Conservation (phyloP, 2,888 invertebrate genomes). For the Agelastica alni region DNA sequence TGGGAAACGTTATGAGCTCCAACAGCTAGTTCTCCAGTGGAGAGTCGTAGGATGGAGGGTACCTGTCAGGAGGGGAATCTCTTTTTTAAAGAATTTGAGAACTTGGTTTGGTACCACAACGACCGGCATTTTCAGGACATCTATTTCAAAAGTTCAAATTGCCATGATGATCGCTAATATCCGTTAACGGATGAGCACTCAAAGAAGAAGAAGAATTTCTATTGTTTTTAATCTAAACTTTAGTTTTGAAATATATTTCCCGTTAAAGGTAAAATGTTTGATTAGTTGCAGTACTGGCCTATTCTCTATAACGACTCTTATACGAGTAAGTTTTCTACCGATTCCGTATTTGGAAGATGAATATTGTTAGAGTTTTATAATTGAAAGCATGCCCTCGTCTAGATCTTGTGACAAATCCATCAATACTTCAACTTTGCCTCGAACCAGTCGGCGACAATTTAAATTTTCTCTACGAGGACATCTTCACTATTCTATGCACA, state of each 20-base stretch:
- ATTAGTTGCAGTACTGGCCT: not conserved
- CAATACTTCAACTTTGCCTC: constrained; percentile 30
- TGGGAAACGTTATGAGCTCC: too few species aligned
- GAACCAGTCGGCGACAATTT: constrained; percentile 13
- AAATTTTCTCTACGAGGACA: constrained; percentile 18
- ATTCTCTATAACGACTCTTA: not conserved
- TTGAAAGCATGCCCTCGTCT: constrained; percentile 35
- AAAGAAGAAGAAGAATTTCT: too few species aligned
- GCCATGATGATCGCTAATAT: too few species aligned
- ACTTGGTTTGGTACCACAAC: too few species aligned
- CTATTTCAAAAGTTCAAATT: too few species aligned
- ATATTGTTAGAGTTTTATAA: constrained; percentile 34
- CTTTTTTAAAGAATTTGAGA: too few species aligned
- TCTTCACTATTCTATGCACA: constrained; percentile 7
- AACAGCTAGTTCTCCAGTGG: too few species aligned
- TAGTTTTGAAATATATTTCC: not conserved
- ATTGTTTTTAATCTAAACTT: too few species aligned
- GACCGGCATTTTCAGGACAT: too few species aligned
- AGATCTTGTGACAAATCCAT: constrained; percentile 31
- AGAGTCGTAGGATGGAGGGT: too few species aligned
- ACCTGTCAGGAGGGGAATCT: too few species aligned
- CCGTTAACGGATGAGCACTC: too few species aligned
- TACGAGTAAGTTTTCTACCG: constrained; percentile 28
- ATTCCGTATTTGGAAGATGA: constrained; percentile 34
- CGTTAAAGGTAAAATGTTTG: not conserved